Evolutionary conservation across 1,140 invertebrate species (phyloP).

Genomic region (Sminthurides bifidus): DNA sequence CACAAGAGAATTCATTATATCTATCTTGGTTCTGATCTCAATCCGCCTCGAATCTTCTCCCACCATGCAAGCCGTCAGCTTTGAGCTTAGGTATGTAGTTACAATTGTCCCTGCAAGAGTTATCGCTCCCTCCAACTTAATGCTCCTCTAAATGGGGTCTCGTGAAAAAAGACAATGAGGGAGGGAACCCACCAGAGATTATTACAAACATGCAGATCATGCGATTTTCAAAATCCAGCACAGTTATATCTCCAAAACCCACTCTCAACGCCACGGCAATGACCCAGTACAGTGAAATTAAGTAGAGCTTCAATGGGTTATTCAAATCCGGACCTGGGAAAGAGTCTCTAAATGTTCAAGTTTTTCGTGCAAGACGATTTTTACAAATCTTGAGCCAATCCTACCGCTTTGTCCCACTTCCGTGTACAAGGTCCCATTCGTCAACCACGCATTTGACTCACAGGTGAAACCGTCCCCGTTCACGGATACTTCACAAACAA

Average conservation of each 20-base stretch:
- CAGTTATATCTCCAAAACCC: conserved; percentile 23
- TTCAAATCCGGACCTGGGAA: neutral
- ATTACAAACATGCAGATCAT: conserved; percentile 14
- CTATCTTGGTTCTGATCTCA: conserved; percentile 20
- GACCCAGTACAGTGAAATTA: conserved; percentile 21
- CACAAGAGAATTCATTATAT: conserved; percentile 16
- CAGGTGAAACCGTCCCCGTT: conserved; percentile 6
- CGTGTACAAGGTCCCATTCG: conserved; percentile 14
- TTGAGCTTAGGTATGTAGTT: conserved; percentile 11
- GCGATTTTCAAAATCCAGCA: conserved; percentile 3
- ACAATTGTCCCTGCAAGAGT: conserved; percentile 12
- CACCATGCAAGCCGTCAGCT: conserved; percentile 25
- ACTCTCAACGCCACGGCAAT: conserved; percentile 10
- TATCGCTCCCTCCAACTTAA: neutral
- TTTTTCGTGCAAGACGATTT: neutral
- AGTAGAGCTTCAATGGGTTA: conserved; percentile 8
- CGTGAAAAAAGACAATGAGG: neutral
- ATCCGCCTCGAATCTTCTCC: conserved; percentile 24
- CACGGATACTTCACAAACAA: conserved; percentile 10
- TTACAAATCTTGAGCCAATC: neutral
- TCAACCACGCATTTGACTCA: conserved; percentile 14
- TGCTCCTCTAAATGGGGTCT: neutral
- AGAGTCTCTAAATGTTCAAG: neutral
- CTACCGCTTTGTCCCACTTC: neutral
- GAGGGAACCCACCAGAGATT: conserved; percentile 10